Evolutionary conservation across 2,113 vertebrate genomes (phyloP).

Genomic region (Struthio camelus): DNA sequence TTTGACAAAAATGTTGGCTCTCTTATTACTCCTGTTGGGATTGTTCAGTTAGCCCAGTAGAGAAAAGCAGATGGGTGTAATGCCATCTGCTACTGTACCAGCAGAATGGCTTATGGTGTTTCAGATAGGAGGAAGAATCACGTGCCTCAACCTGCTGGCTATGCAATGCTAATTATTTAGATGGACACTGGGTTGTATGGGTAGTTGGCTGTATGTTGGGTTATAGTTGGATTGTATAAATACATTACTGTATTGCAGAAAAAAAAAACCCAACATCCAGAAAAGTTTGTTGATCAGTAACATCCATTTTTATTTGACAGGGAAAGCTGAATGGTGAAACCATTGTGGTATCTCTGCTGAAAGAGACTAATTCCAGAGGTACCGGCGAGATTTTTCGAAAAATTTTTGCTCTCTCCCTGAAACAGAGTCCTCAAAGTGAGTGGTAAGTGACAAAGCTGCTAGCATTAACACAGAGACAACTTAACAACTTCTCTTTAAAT

Average conservation of each 20-base stretch:
- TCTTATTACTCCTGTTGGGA: background rate
- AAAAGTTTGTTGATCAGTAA: background rate
- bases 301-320: background rate
- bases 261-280: background rate
- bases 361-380: background rate
- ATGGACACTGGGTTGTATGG: background rate
- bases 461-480: background rate
- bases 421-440: rapidly evolving
- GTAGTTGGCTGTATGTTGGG: background rate
- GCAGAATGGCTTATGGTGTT: background rate
- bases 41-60: background rate
- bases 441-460: background rate
- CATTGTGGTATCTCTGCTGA: background rate
- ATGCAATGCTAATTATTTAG: background rate
- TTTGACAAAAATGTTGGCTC: background rate
- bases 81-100: background rate
- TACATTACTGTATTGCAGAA: background rate
- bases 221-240: background rate
- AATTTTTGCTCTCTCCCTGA: background rate
- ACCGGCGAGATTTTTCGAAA: background rate
- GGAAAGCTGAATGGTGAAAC: background rate
- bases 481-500: background rate
- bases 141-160: background rate
- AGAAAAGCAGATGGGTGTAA: background rate
- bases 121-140: background rate